Evolutionary conservation across 1,140 invertebrate species (phyloP).

Genomic region (Drosophila melanogaster): DNA sequence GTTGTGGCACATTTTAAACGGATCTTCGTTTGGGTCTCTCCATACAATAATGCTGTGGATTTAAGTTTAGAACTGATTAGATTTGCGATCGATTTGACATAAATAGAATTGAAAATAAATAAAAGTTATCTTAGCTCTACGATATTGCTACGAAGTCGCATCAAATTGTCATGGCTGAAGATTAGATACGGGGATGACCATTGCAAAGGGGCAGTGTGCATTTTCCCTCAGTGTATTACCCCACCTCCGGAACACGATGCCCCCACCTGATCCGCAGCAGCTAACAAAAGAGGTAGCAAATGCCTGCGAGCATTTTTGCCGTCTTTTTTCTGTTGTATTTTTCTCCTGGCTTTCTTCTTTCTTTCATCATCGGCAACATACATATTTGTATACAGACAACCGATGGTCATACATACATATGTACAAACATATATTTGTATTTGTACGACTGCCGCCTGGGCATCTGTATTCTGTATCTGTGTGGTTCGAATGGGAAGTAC

Average conservation of each 20-base stretch:
- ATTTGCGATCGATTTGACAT: not conserved
- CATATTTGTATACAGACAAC: conserved; percentile 33
- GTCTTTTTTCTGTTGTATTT: conserved; percentile 35
- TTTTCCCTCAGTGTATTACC: conserved; percentile 22
- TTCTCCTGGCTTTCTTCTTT: conserved; percentile 65
- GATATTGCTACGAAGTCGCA: not conserved
- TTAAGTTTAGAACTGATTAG: conserved; percentile 1
- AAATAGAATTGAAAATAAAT: conserved; percentile 7
- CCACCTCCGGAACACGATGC: conserved; percentile 24
- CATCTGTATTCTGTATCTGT: conserved; percentile 17
- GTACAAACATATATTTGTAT: conserved; percentile 1
- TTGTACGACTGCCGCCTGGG: conserved; percentile 30
- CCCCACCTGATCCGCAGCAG: conserved; percentile 51
- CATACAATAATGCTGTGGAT: not conserved
- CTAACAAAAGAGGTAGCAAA: conserved; percentile 49
- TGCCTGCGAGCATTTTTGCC: conserved; percentile 67
- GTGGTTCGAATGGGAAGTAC: not conserved
- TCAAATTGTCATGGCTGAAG: not conserved
- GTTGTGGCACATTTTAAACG: too few relatives aligned
- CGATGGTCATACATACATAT: conserved; percentile 7
- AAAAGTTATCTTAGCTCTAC: not conserved
- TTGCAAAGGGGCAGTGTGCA: not conserved
- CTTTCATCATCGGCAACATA: conserved; percentile 36
- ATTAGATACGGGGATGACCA: conserved; percentile 3
- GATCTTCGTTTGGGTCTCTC: not conserved